Percentiles rank a stretch among this genome's conserved stretches.
Conservation (phyloP, 2,888 invertebrate species). For the Xylota segnis region DNA sequence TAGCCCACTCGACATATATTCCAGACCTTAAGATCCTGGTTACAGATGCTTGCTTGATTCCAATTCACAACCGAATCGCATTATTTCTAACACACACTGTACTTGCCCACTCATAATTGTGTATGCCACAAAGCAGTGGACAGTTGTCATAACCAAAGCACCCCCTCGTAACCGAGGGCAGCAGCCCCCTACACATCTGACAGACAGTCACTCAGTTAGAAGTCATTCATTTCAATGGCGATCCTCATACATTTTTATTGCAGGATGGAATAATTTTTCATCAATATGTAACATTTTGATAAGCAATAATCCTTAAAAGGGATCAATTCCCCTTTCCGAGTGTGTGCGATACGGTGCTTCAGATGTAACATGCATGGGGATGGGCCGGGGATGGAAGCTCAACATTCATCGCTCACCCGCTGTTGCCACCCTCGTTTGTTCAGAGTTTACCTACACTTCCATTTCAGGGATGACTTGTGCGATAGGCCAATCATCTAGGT, state of each 20-base stretch:
- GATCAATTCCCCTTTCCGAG: constrained; percentile 69
- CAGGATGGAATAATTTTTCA: constrained; percentile 77
- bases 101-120: not conserved
- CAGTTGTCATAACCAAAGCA: constrained; percentile 1
- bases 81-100: constrained; percentile 10
- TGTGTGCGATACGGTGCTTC: constrained; percentile 3
- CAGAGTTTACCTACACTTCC: constrained; percentile 19
- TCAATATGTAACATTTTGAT: constrained; percentile 78
- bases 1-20: too few species aligned
- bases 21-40: too few species aligned
- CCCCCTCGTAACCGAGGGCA: not conserved
- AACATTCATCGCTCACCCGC: not conserved
- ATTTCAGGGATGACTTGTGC: constrained; percentile 38
- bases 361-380: constrained; percentile 29
- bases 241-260: constrained; percentile 78
- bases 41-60: too few species aligned
- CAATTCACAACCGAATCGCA: not conserved
- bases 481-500: constrained; percentile 60
- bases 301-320: constrained; percentile 78
- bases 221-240: constrained; percentile 69
- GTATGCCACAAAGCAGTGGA: not conserved
- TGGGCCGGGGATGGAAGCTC: not conserved
- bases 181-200: constrained; percentile 3
- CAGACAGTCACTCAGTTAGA: constrained; percentile 39
- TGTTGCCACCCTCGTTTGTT: constrained; percentile 38